Base-by-base conservation (phyloP, 2,113 vertebrate species). In the Eretmochelys imbricata region DNA sequence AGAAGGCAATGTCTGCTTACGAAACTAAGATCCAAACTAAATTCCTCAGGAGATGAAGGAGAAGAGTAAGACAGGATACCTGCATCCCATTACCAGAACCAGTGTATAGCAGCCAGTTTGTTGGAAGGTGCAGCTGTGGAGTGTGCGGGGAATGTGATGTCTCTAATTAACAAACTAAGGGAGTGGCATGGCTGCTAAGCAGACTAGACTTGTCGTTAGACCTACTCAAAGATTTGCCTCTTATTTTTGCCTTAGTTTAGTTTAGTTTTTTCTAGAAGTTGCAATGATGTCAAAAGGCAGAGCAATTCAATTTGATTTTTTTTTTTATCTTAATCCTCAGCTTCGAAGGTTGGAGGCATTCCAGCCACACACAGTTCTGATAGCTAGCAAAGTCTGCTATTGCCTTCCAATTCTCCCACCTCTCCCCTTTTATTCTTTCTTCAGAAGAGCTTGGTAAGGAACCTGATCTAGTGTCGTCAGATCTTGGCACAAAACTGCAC, bases 81-180 rank as follows among this genome's bases (percentile, higher is more conserved):
- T 20, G 31, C n/a, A 38, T 72, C 59, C 65, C 19, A 4, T 38
- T 72, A n/a, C 65, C 65, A 72, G 65, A 72, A 10, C 14, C 35
- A 72, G 17, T 72, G 19, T 72, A 72, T 38, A 38, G 16, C 65
- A n/a, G 14, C 65, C 17, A 20, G 69, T 75, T 75, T 75, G 16
- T 7, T 17, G 22, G 38, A 42, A 75, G 10, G 10, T 24, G 20
- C 69, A 12, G 10, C 8, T 75, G 38, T 75, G 69, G 19, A 42
- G 69, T 7, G 38, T 92, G 94, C 84, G 42, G 87, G 97, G 95
- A 94, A 96, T 96, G 79, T 42, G 88, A 91, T 92, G 89, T 96
- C 94, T 96, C 96, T 98, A 98, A 98, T 98, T 98, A 98, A 95
- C 80, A 96, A 91, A 93, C 86, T 89, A 96, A 93, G 88, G 88